Base-by-base conservation (phyloP, 2,113 vertebrate genomes). In the Morone saxatilis region DNA sequence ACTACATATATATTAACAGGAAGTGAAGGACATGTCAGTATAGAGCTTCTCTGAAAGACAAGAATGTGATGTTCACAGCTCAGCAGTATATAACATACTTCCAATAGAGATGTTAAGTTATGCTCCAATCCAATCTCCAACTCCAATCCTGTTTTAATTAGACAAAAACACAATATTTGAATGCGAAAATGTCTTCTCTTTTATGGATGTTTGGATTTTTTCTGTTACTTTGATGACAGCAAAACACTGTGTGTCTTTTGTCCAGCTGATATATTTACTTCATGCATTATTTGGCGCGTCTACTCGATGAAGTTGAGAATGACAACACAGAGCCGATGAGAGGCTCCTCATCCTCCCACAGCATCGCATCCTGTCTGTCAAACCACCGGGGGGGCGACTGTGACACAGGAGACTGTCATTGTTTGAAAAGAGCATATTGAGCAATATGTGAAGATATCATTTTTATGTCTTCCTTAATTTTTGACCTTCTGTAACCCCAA, bases 211-310 rank as follows among this genome's bases (percentile, higher is more conserved):
- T 62, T 25, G 74, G 53, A 36, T 75, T 59, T 31, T 17, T 51
- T 10, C 13, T 12, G 20, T 66, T 47, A 4, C 54, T 62, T 2
- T 36, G 53, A 45, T 38, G 41, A n/a, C 69, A 22, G 43, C 36
- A 47, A 31, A 38, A 63, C 45, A 4, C 45, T 48, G 50, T 48
- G 50, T 56, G 60, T 57, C 2, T 41, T 12, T 71, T 54, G 62
- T 66, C 62, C 60, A 67, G 56, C 59, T 50, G 80, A 14, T 70
- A n/a, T 59, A 40, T 74, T 84, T 40, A 80, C 47, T 47, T 43
- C 20, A 16, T 4, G 41, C 20, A 2, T 12, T 48, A 40, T 76
- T 72, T 54, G 54, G 45, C 14, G 59, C 56, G 60, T 72, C 7
- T 5, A 0, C 25, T 69, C 2, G n/a, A 5, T 85, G 40, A 36